These are phyloP conservation scores for Bostrychus sinensis DNA, from an alignment of 2,113 vertebrate species.

Conservation along the genomic window DNA sequence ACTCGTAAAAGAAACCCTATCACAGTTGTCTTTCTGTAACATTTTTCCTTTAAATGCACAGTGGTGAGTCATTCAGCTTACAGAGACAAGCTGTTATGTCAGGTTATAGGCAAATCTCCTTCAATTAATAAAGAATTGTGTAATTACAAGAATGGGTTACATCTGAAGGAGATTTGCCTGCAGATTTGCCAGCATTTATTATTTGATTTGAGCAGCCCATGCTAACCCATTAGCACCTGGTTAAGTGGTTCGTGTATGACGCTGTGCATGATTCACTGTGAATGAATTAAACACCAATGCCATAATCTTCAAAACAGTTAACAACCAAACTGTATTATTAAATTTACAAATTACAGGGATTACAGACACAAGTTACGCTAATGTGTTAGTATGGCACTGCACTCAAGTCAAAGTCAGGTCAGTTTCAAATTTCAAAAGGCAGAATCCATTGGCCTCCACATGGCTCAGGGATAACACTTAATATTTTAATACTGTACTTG, in stretches of 20 bases:
- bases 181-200: not conserved
- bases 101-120: too few relatives aligned
- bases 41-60: slow-evolving; percentile 36
- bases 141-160: too few relatives aligned
- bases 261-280: not conserved
- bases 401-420: not conserved
- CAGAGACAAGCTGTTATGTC: too few relatives aligned
- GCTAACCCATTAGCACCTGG: slow-evolving; percentile 10
- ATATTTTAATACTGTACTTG: not conserved
- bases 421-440: not conserved
- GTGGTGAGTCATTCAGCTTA: slow-evolving; percentile 35
- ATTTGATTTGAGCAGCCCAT: not conserved
- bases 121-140: too few relatives aligned
- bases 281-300: not conserved
- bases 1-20: not conserved
- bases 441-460: too few relatives aligned
- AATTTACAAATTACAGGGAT: not conserved
- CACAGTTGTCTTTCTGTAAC: slow-evolving; percentile 3
- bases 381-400: not conserved
- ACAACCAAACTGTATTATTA: not conserved
- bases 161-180: too few relatives aligned
- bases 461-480: not conserved
- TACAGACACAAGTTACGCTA: not conserved
- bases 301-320: too few relatives aligned
- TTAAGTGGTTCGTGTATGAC: not conserved